phyloP scores from a whole-genome alignment of 2,888 invertebrate species.

The Galeruca laticollis region DNA sequence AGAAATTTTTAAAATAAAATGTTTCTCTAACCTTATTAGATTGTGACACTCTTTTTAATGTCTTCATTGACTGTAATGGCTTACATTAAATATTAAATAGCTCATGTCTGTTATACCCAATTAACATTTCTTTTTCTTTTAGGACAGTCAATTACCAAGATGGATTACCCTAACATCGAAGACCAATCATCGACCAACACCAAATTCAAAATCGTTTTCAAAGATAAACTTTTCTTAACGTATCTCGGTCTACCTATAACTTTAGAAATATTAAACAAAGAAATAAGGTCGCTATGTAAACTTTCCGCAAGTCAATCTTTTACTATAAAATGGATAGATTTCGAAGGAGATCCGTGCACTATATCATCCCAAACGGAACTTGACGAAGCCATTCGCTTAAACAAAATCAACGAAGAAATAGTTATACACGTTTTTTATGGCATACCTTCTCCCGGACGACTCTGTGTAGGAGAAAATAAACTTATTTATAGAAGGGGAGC shows the following conservation, averaged over 20 bases:
- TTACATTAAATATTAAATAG: no score
- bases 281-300: not conserved
- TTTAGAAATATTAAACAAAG: conserved; percentile 4
- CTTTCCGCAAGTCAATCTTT: not conserved
- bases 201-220: conserved; percentile 6
- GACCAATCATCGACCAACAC: not conserved
- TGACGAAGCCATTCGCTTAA: conserved; percentile 16
- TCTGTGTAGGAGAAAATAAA: conserved; percentile 12
- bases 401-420: not conserved
- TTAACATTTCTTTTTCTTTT: not conserved
- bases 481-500: conserved; percentile 96
- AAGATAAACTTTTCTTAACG: not conserved
- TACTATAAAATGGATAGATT: conserved; percentile 13
- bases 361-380: conserved; percentile 23
- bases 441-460: conserved; percentile 1
- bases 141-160: not conserved
- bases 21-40: no score
- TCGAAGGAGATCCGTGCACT: conserved; percentile 13
- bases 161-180: not conserved
- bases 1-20: no score
- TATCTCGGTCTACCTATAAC: not conserved
- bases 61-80: no score
- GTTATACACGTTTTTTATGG: not conserved
- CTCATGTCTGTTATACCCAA: no score
- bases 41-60: no score